phyloP scores from a whole-genome alignment of 2,113 vertebrate genomes.

The Misgurnus mizolepis region DNA sequence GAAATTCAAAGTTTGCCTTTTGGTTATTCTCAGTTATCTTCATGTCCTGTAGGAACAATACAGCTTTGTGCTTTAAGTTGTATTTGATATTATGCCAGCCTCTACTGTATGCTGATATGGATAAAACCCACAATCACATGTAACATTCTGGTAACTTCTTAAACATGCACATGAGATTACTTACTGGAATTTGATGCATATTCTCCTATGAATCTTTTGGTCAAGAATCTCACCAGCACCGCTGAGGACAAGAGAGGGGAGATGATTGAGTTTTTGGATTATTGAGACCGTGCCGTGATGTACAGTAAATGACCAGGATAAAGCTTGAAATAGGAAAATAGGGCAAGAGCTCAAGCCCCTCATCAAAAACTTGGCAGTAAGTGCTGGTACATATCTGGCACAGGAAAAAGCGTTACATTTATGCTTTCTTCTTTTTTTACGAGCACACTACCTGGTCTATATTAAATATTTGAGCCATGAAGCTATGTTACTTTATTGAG shows the following conservation, averaged over 20 bases:
- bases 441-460: constrained; percentile 41
- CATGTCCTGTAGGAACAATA: constrained; percentile 9
- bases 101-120: not conserved
- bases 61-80: constrained; percentile 10
- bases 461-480: constrained; percentile 48
- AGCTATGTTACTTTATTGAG: constrained; percentile 22
- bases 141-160: constrained; percentile 5
- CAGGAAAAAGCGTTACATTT: constrained; percentile 27
- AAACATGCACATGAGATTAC: constrained; percentile 54
- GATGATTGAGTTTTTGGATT: not conserved
- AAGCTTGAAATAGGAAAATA: not conserved
- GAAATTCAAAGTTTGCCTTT: not conserved
- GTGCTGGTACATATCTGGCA: constrained; percentile 23
- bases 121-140: constrained; percentile 15
- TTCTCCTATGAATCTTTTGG: constrained; percentile 77
- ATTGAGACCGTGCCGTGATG: constrained; percentile 12
- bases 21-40: not conserved
- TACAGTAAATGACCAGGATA: not conserved
- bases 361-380: constrained; percentile 44
- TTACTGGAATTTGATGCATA: constrained; percentile 76
- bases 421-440: not conserved
- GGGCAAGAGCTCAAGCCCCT: constrained; percentile 12
- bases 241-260: constrained; percentile 57
- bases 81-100: constrained; percentile 22
- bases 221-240: constrained; percentile 76